Evolutionary conservation across 2,888 invertebrate species (phyloP), one percentile per base, ranked within the genome.

Genomic region (Gymnosoma rotundatum): DNA sequence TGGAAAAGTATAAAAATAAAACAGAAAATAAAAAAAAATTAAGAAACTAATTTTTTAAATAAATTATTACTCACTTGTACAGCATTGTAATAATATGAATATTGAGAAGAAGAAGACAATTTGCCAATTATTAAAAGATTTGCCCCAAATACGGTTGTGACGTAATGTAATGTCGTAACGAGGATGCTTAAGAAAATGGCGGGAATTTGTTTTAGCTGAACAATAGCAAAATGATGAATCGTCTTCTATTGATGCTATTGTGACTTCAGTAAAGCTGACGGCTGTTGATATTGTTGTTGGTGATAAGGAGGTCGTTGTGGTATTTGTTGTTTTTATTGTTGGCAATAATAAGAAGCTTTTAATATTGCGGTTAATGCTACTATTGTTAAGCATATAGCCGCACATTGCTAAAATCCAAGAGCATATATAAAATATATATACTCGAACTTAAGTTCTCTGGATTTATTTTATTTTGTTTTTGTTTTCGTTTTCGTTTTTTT

Each of bases 71-170:
- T 91, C 89, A 91, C 91, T 91, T 90, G 90, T 89, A 87, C 88
- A 89, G 86, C 90, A 90, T 88, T 90, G 88, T 84, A 91, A 88
- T 87, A 91, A 88, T 88, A 91, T 90, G 89, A 91, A 91, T 89
- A 91, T 90, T 89, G 91, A 90, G 89, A 90, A 90, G 88, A 90
- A 74, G 88, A 90, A 74, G 25, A 84, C 89, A 89, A 91, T 90
- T 90, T 90, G 91, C 91, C 91, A 91, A 90, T 90, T 90, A 89
- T 87, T 69, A 70, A 78, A 69, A 25, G 72, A 88, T 86, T 81
- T 83, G 86, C 25, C 38, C 67, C 72, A 66, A 66, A 60, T 73
- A 42, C 12, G 54, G 21, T 48, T 63, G 48, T 54, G 56, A 0
- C 42, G 54, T 45, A 66, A 63, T 66, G 58, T 56, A 58, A 66